Percentiles rank a stretch among this genome's conserved stretches.
Evolutionary conservation across 2,888 invertebrate genomes (phyloP).

Genomic region (Yponomeuta sedellus): DNA sequence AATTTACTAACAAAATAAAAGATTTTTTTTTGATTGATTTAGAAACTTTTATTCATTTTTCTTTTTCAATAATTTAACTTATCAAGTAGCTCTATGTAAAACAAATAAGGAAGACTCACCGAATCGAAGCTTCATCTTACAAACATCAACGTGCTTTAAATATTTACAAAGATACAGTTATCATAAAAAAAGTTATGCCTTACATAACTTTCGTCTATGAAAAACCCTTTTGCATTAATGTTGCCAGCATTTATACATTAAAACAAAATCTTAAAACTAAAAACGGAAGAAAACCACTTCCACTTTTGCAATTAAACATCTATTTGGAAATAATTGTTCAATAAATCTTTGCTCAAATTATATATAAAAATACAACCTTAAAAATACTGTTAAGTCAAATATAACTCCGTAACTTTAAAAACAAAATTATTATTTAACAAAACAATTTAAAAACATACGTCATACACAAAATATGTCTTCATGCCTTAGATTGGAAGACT

Average conservation of each 20-base stretch:
- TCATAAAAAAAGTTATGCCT: neutral
- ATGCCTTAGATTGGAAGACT: conserved; percentile 62
- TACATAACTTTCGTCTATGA: neutral
- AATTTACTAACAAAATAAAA: conserved; percentile 11
- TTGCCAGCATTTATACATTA: neutral
- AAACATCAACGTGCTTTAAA: conserved; percentile 55
- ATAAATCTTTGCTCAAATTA: conserved; percentile 3
- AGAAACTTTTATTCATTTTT: conserved; percentile 69
- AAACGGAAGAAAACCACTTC: neutral
- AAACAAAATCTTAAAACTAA: neutral
- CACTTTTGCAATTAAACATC: neutral
- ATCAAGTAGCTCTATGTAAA: conserved; percentile 55
- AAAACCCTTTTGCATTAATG: neutral
- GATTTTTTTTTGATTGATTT: conserved; percentile 32
- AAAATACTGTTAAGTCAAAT: conserved; percentile 16
- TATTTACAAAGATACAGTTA: conserved; percentile 63
- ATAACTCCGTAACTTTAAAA: conserved; percentile 39
- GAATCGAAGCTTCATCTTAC: conserved; percentile 43
- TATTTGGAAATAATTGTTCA: neutral
- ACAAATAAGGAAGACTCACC: conserved; percentile 72
- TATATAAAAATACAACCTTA: conserved; percentile 7
- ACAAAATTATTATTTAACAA: conserved; percentile 62
- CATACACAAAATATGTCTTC: conserved; percentile 36
- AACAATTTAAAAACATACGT: conserved; percentile 48
- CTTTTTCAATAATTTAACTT: conserved; percentile 71